A percentile compares a stretch with the other conserved stretches of the same genome.
These are phyloP conservation scores for Spinus olivaceus DNA, from an alignment of 2,797 vertebrate species.

Conservation along the genomic window DNA sequence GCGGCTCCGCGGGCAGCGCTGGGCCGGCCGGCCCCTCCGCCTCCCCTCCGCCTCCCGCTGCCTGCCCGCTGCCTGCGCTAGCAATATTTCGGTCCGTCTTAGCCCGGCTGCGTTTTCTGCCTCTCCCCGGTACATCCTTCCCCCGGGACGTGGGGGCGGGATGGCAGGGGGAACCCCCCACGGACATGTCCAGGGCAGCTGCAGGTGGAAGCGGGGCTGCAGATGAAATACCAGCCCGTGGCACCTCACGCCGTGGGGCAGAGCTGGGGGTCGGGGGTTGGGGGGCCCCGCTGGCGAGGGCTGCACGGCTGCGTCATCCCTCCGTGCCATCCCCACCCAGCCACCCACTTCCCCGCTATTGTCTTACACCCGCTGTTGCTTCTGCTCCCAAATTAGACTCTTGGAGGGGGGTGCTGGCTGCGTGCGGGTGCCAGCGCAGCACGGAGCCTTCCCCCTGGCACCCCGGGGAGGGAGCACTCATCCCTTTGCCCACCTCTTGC, in stretches of 20 bases:
- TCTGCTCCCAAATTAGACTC: slow-evolving; percentile 40
- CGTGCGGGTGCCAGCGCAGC: not conserved
- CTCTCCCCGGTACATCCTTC: not conserved
- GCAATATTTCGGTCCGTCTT: not conserved
- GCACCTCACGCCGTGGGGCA: not conserved
- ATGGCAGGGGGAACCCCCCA: not conserved
- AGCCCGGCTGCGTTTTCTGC: not conserved
- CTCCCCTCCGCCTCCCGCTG: not conserved
- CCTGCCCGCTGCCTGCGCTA: not conserved
- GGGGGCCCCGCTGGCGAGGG: not conserved
- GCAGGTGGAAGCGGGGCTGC: not conserved
- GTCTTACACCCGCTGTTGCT: slow-evolving; percentile 51
- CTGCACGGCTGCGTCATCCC: slow-evolving; percentile 50
- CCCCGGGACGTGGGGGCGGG: not conserved
- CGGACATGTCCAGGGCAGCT: not conserved
- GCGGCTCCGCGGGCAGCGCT: not conserved
- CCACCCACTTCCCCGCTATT: slow-evolving; percentile 57
- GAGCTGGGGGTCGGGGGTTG: not conserved
- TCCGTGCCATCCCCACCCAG: slow-evolving; percentile 29
- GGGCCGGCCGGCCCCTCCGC: not conserved
- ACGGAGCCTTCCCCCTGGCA: not conserved
- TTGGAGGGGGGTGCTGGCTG: not conserved
- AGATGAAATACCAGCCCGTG: not conserved
- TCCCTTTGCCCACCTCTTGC: not conserved
- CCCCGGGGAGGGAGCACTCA: not conserved